Evolutionary conservation across 1,140 invertebrate genomes (phyloP).

Genomic region (Scaptomyza hsui): DNA sequence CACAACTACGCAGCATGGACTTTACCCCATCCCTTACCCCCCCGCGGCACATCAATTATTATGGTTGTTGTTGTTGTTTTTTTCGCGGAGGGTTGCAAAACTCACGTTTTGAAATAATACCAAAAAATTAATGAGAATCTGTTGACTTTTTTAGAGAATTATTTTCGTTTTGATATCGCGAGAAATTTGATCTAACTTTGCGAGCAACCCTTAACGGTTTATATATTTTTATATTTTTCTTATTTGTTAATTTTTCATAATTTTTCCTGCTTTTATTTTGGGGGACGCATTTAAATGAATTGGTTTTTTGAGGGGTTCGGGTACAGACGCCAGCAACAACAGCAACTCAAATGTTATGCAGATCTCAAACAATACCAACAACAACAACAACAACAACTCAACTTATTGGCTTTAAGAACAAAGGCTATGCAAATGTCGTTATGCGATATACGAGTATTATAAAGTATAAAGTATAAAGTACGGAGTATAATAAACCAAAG

Average conservation of each 20-base stretch:
- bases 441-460: conserved; percentile 50
- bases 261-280: background rate
- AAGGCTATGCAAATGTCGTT: conserved; percentile 74
- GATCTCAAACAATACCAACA: background rate
- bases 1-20: conserved; percentile 23
- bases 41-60: conserved; percentile 63
- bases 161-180: conserved; percentile 6
- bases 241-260: conserved; percentile 1
- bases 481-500: conserved; percentile 71
- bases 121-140: conserved; percentile 27
- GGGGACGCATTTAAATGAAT: conserved; percentile 23
- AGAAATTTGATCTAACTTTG: background rate
- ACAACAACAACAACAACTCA: conserved; percentile 9
- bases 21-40: background rate
- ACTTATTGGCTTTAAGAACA: conserved; percentile 56
- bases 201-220: conserved; percentile 12
- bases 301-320: background rate
- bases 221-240: conserved; percentile 8
- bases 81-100: conserved; percentile 19
- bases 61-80: conserved; percentile 47
- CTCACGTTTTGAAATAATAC: conserved; percentile 7
- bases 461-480: conserved; percentile 62
- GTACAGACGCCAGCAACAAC: conserved; percentile 3
- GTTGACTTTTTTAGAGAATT: conserved; percentile 1
- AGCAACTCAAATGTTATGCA: conserved; percentile 1